These are phyloP conservation scores for Erebia ligea DNA, from an alignment of 2,888 invertebrate genomes.

Conservation along the genomic window DNA sequence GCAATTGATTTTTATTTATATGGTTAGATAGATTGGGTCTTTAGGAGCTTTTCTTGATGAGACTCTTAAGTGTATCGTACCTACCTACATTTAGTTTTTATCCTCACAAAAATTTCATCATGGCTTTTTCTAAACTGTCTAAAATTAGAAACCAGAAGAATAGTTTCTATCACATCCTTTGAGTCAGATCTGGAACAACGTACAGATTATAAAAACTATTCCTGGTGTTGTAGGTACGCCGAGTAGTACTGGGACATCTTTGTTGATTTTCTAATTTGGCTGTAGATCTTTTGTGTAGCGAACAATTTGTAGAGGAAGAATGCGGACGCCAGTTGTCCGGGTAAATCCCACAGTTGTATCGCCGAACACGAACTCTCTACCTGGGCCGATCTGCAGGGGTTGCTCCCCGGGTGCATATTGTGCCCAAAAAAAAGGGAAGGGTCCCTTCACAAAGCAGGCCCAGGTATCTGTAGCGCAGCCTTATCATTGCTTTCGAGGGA, in stretches of 20 bases:
- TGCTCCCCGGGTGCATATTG: conserved; percentile 68
- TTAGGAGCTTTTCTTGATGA: background rate
- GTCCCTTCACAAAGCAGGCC: conserved; percentile 59
- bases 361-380: conserved; percentile 64
- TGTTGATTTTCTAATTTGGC: conserved; percentile 19
- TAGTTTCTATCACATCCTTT: background rate
- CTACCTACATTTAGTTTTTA: background rate
- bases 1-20: too few species aligned
- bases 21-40: background rate
- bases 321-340: conserved; percentile 51
- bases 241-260: conserved; percentile 1
- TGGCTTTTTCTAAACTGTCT: too few species aligned
- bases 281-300: conserved; percentile 45
- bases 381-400: conserved; percentile 68
- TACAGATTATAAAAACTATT: conserved; percentile 11
- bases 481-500: conserved; percentile 28
- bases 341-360: conserved; percentile 62
- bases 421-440: conserved; percentile 78
- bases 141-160: background rate
- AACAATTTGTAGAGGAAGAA: conserved; percentile 54
- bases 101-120: too few species aligned
- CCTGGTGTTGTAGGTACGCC: background rate
- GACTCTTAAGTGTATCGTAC: background rate
- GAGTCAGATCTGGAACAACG: background rate
- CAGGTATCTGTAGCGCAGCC: conserved; percentile 46